Conservation (phyloP, 1,140 invertebrate species). For the Ladona fulva region DNA sequence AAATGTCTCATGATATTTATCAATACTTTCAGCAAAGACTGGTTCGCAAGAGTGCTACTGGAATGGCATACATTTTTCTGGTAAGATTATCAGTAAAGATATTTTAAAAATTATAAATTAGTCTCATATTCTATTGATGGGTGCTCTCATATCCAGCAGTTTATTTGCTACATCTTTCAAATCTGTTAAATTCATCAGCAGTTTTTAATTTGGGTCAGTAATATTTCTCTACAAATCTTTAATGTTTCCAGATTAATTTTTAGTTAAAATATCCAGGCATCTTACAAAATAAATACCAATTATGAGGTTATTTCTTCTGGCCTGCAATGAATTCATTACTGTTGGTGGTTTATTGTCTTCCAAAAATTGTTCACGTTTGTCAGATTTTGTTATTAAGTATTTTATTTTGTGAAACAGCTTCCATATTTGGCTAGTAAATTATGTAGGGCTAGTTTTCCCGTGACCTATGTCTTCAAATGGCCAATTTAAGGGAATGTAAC, state of each 20-base stretch:
- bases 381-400: too few relatives aligned
- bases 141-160: not conserved
- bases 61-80: conserved; percentile 22
- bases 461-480: too few relatives aligned
- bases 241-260: not conserved
- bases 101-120: not conserved
- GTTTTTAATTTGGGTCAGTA: too few relatives aligned
- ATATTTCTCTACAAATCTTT: too few relatives aligned
- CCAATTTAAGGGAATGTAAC: too few relatives aligned
- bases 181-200: too few relatives aligned
- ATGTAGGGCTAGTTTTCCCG: too few relatives aligned
- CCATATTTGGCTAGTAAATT: too few relatives aligned
- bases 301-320: not conserved
- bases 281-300: not conserved
- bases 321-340: not conserved
- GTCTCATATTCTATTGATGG: not conserved
- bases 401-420: too few relatives aligned
- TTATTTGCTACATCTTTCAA: not conserved
- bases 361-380: not conserved
- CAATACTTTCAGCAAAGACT: conserved; percentile 18
- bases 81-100: conserved; percentile 18
- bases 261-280: not conserved
- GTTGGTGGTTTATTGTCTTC: not conserved
- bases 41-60: conserved; percentile 22
- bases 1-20: conserved; percentile 3